Base-by-base conservation (phyloP, 1,140 invertebrate species). In the Diachasmimorpha longicaudata region DNA sequence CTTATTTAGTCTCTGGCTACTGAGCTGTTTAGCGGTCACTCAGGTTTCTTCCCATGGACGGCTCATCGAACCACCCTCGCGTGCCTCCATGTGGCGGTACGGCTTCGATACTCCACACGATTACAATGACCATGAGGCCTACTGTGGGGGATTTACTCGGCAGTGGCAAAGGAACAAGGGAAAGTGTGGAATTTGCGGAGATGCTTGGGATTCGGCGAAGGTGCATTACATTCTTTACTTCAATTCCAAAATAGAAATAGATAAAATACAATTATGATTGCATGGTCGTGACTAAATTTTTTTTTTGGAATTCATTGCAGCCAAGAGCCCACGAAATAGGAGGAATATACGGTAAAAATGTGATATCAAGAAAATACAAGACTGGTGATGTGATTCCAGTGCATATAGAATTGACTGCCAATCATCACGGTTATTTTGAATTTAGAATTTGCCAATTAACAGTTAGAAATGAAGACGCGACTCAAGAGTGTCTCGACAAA, bases 51-150 rank as follows among this genome's bases (percentile, higher is more conserved):
- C 79, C n/a, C 96, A 97, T 86, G 96, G 95, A 44, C 90, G 95
- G 79, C 90, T 97, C 21, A 93, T 96, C 13, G 95, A 97, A 79
- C 96, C 96, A 0, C 95, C 96, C 0, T 95, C 94, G 16, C 90
- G 96, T 75, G 94, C 95, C 6, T 94, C 94, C 0, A 94, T 95
- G 86, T 96, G 95, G 95, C 88, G 92, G 80, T 92, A 91, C 78
- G 92, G 92, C 13, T 93, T 92, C 81, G 85, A 90, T 70, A 91
- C 92, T 8, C 91, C 92, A 2, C 88, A 89, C 25, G 91, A 94
- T 85, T 97, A 97, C 88, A 96, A 97, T 82, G 96, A 98, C 84
- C 94, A 97, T 84, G 95, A 97, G 84, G 90, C 95, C 1, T 97
- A 94, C 86, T 98, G 96, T 85, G 96, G 96, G 2, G 96, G 96